Base-by-base conservation (phyloP, 2,113 vertebrate species). In the Pomatostomus ruficeps region DNA sequence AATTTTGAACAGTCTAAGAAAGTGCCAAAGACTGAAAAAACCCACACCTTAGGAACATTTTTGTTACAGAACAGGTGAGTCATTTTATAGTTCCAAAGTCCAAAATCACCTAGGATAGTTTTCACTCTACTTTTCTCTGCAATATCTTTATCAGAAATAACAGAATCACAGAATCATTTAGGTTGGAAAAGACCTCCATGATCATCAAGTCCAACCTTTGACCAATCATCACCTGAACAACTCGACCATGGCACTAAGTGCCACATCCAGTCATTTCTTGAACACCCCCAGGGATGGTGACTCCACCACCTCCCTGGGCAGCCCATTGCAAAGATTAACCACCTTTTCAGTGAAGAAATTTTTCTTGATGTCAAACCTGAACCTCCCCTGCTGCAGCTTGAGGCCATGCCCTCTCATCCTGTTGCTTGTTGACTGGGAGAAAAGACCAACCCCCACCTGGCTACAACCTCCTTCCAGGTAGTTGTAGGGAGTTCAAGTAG, bases 201-300 rank as follows among this genome's bases (percentile, higher is more conserved):
- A 81, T 29, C 43, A 31, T 58, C 33, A 73, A 45, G 12, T 51
- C 33, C 28, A 59, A 8, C 23, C 14, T 88, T 33, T 43, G 51
- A 58, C 7, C 0, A 0, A 24, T 16, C 51, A 51, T 24, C 16
- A 73, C 23, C 33, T 73, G 46, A 15, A 14, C 23, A 66, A 29
- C 17, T 5, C 36, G 76, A 45, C 38, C 36, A 45, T 2, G 24
- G 38, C 38, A 35, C 16, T n/a, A 14, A 38, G 26, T 66, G 28
- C 8, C 15, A 62, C 0, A 1, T 16, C 18, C 33, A 58, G 26
- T n/a, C 26, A 38, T 38, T 81, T 81, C 59, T n/a, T 25, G n/a
- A 45, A 52, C 16, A 29, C 5, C 26, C 24, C 7, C 45, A 74
- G 51, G 22, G 15, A 12, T 29, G 7, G 19, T 25, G 24, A 45